A percentile compares a stretch with the other conserved stretches of the same genome.
Conservation (phyloP, 2,797 vertebrate genomes). For the Oryzias dopingdopingensis region DNA sequence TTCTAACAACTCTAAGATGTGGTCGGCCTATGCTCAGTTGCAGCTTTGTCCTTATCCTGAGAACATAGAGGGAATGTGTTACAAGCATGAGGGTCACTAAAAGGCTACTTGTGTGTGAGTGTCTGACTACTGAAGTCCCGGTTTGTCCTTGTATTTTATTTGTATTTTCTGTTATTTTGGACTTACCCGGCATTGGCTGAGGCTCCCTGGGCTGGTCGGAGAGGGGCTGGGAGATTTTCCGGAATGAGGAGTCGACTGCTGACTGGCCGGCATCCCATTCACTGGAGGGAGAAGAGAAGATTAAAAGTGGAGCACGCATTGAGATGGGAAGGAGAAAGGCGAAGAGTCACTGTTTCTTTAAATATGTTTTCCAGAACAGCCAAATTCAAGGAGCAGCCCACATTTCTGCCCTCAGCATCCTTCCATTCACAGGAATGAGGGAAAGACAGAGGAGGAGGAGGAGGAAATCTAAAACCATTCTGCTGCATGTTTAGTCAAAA, state of each 20-base stretch:
- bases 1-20: constrained; percentile 72
- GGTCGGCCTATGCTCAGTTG: constrained; percentile 69
- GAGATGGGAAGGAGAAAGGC: constrained; percentile 4
- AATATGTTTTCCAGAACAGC: constrained; percentile 22
- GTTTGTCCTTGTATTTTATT: neutral
- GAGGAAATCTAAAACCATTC: constrained; percentile 26
- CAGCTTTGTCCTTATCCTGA: constrained; percentile 79
- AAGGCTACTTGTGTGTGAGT: constrained; percentile 12
- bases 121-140: neutral
- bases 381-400: constrained; percentile 51
- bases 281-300: constrained; percentile 71
- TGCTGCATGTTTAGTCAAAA: too few species aligned
- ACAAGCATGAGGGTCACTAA: constrained; percentile 42
- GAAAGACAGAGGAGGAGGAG: constrained; percentile 30
- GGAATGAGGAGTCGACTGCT: constrained; percentile 92
- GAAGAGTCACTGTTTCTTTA: constrained; percentile 21
- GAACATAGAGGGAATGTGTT: constrained; percentile 77
- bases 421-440: constrained; percentile 54
- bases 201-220: constrained; percentile 90
- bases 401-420: constrained; percentile 51
- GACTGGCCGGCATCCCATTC: constrained; percentile 94
- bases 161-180: constrained; percentile 2
- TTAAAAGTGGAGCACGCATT: constrained; percentile 26
- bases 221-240: constrained; percentile 93
- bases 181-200: constrained; percentile 91